Conservation (phyloP, 2,888 invertebrate genomes). For the Ommatoiulus sabulosus region DNA sequence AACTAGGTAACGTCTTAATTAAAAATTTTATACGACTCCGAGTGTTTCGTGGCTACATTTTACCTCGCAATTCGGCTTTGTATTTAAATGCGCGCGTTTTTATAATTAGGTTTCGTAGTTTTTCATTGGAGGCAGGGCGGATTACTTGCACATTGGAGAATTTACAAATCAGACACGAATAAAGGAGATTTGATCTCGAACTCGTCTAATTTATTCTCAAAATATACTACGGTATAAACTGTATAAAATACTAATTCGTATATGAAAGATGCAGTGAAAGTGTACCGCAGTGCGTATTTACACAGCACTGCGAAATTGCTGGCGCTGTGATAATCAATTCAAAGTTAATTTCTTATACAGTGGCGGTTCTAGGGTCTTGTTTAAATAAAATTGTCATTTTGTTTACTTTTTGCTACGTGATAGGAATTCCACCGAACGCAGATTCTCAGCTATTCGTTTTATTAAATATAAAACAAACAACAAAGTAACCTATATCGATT, state of each 20-base stretch:
- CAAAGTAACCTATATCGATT: background rate
- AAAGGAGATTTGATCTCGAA: conserved; percentile 13
- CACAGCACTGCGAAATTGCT: background rate
- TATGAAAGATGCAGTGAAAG: background rate
- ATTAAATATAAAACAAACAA: background rate
- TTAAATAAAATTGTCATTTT: background rate
- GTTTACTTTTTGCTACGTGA: background rate
- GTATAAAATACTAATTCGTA: background rate
- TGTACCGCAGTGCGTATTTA: background rate
- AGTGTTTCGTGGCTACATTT: background rate
- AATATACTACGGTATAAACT: no score
- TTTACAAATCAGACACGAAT: background rate
- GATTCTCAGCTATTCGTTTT: background rate
- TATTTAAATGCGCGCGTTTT: background rate
- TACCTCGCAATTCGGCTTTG: background rate
- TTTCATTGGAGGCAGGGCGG: background rate
- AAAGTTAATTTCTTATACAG: conserved; percentile 3
- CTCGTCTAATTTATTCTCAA: background rate
- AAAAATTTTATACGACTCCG: background rate
- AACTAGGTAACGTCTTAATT: conserved; percentile 1
- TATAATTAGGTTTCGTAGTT: background rate
- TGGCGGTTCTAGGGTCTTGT: background rate
- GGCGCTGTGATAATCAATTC: conserved; percentile 11
- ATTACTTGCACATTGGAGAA: background rate
- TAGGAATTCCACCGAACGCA: background rate